Evolutionary conservation across 2,888 invertebrate genomes (phyloP).

Genomic region (Euproctis similis): DNA sequence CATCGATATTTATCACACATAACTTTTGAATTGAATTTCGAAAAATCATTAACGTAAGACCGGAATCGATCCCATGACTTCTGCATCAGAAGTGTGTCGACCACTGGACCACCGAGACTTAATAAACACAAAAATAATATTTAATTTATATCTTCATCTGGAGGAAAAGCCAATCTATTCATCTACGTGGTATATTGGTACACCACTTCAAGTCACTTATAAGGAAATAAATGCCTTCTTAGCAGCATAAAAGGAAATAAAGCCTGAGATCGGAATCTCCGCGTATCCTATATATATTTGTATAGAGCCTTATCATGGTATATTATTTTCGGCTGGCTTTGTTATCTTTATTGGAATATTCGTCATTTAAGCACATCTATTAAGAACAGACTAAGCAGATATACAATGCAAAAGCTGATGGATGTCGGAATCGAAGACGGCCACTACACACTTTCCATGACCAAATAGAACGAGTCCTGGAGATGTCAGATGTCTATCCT

Average conservation of each 20-base stretch:
- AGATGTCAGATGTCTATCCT: too few species aligned
- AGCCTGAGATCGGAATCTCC: slow-evolving; percentile 19
- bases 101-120: too few species aligned
- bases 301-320: slow-evolving; percentile 20
- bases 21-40: too few species aligned
- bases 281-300: slow-evolving; percentile 13
- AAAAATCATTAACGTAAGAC: too few species aligned
- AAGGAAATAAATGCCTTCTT: slow-evolving; percentile 1
- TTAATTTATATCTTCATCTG: neutral
- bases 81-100: too few species aligned
- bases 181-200: neutral
- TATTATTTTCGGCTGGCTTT: slow-evolving; percentile 8
- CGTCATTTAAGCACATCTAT: slow-evolving; percentile 8
- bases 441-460: too few species aligned
- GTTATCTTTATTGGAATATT: slow-evolving; percentile 19
- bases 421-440: too few species aligned
- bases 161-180: neutral
- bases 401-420: neutral
- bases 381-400: neutral
- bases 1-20: too few species aligned
- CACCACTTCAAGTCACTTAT: slow-evolving; percentile 2
- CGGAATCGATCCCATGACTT: too few species aligned
- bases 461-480: too few species aligned
- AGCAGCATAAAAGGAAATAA: slow-evolving; percentile 6
- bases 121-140: neutral